Evolutionary conservation across 2,113 vertebrate species (phyloP).

Genomic region (Petrocephalus zakoni): DNA sequence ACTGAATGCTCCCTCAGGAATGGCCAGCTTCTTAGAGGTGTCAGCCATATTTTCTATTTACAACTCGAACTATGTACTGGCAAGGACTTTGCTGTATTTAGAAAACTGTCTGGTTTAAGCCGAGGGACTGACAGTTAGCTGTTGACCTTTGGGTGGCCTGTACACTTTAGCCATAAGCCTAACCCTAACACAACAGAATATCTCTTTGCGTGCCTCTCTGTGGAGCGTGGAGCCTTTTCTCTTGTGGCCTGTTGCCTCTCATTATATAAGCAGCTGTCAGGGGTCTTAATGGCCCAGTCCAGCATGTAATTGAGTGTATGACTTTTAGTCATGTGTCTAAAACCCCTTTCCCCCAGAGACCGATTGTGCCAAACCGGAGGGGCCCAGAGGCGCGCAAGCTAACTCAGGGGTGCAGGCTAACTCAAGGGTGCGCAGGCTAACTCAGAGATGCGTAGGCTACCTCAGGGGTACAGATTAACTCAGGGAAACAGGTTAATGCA

Average conservation of each 20-base stretch:
- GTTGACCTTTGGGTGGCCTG: background rate
- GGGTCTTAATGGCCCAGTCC: conserved; percentile 47
- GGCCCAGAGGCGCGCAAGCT: background rate
- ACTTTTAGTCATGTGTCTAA: conserved; percentile 16
- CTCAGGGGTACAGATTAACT: no score
- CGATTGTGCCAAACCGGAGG: background rate
- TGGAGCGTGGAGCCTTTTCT: background rate
- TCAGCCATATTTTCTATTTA: background rate
- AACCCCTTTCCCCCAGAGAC: conserved; percentile 24
- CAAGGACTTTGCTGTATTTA: conserved; percentile 16
- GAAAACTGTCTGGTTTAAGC: conserved; percentile 37
- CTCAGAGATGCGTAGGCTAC: background rate
- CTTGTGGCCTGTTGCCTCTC: background rate
- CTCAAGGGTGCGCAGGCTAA: no score
- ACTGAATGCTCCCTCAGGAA: background rate
- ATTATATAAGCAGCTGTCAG: conserved; percentile 53
- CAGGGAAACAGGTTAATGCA: background rate
- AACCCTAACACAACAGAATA: conserved; percentile 20
- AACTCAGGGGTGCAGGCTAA: no score
- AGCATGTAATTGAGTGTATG: conserved; percentile 42
- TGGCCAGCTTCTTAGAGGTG: background rate
- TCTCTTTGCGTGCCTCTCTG: conserved; percentile 24
- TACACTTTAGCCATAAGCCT: background rate
- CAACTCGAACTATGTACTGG: background rate
- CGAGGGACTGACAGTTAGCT: conserved; percentile 38